phyloP scores from a whole-genome alignment of 2,113 vertebrate species.

The Bufo bufo region DNA sequence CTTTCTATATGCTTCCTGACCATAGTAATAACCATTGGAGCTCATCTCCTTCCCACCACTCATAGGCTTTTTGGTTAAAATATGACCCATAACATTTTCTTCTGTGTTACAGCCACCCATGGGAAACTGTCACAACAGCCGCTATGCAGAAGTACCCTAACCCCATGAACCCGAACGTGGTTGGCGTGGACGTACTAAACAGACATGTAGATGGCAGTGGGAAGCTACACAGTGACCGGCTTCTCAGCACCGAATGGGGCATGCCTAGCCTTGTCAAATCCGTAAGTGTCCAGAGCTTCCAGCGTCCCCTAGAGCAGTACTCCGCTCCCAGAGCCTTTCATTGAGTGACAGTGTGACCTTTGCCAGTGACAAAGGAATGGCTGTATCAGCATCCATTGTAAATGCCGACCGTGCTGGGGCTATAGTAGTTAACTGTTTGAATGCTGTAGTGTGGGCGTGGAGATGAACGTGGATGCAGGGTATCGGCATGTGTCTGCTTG shows the following conservation, averaged over 20 bases:
- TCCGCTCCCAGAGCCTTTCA: neutral
- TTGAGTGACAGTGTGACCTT: neutral
- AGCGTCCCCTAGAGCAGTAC: neutral
- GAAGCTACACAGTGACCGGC: slow-evolving; percentile 87
- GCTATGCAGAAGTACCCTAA: slow-evolving; percentile 99
- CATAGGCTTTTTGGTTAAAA: neutral
- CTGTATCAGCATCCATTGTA: neutral
- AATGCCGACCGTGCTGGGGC: neutral
- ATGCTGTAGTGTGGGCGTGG: neutral
- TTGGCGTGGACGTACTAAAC: slow-evolving; percentile 93
- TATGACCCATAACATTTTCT: neutral
- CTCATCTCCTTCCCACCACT: neutral
- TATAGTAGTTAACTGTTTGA: neutral
- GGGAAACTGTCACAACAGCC: slow-evolving; percentile 94
- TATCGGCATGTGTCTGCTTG: neutral
- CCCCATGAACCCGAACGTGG: slow-evolving; percentile 95
- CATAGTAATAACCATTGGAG: neutral
- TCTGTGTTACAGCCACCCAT: slow-evolving; percentile 83
- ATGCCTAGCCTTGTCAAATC: slow-evolving; percentile 94
- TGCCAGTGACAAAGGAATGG: neutral
- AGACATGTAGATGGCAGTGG: slow-evolving; percentile 82
- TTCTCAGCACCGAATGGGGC: slow-evolving; percentile 97
- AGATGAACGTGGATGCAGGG: neutral
- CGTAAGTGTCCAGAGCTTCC: slow-evolving; percentile 70
- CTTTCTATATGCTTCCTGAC: neutral